phyloP scores from a whole-genome alignment of 2,888 invertebrate genomes.

The Idaea dimidiata region DNA sequence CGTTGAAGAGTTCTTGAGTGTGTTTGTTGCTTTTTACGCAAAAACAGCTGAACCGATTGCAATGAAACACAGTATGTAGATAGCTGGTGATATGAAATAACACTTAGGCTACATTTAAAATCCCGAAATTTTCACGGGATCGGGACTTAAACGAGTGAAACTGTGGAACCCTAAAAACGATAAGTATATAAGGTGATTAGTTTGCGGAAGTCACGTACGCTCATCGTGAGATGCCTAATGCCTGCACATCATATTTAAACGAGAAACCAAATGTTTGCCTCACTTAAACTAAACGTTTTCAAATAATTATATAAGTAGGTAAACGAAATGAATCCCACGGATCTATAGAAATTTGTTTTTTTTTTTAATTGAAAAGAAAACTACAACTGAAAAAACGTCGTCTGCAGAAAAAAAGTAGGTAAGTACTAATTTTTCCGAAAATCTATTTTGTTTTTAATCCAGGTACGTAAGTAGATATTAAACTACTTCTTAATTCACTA shows the following conservation, averaged over 20 bases:
- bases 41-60: too few species aligned
- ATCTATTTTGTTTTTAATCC: not conserved
- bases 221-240: not conserved
- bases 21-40: too few species aligned
- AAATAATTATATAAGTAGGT: conserved; percentile 12
- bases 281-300: not conserved
- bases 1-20: too few species aligned
- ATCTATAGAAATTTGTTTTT: not conserved
- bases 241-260: not conserved
- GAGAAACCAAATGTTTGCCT: not conserved
- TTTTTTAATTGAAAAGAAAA: not conserved
- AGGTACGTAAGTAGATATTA: not conserved
- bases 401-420: too few species aligned
- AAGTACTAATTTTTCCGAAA: not conserved
- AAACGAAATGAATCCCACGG: conserved; percentile 6
- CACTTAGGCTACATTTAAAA: too few species aligned
- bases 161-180: too few species aligned
- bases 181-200: not conserved
- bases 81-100: too few species aligned
- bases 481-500: not conserved
- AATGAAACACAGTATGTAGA: too few species aligned
- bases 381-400: too few species aligned
- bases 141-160: too few species aligned
- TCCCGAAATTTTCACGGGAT: too few species aligned
- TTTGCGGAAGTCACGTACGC: not conserved